These are phyloP conservation scores for Meandrusa payeni DNA, from an alignment of 2,888 invertebrate species.

Conservation along the genomic window DNA sequence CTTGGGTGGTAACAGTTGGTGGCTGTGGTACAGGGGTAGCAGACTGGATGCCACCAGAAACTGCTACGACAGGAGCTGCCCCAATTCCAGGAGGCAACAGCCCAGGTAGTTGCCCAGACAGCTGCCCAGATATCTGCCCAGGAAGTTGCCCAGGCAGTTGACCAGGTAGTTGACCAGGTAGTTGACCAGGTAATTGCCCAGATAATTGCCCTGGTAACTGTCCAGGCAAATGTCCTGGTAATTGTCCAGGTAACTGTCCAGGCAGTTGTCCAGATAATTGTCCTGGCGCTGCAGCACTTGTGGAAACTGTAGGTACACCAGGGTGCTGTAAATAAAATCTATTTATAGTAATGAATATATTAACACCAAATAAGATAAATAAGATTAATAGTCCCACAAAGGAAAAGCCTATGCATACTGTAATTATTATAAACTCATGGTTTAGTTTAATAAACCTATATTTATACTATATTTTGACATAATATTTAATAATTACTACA, in stretches of 20 bases:
- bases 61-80: slow-evolving; percentile 32
- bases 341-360: not conserved
- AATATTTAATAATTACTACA: too few species aligned
- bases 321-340: slow-evolving; percentile 48
- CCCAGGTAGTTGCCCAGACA: slow-evolving; percentile 40
- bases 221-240: slow-evolving; percentile 44
- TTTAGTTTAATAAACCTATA: too few species aligned
- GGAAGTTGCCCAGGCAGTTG: slow-evolving; percentile 44
- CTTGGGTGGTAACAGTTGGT: slow-evolving; percentile 52
- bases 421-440: too few species aligned
- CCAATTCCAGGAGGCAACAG: slow-evolving; percentile 50
- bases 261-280: slow-evolving; percentile 46
- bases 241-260: slow-evolving; percentile 42
- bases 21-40: slow-evolving; percentile 36
- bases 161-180: slow-evolving; percentile 30
- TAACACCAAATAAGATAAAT: too few species aligned
- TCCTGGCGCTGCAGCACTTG: slow-evolving; percentile 58
- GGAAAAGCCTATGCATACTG: too few species aligned
- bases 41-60: slow-evolving; percentile 32
- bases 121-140: slow-evolving; percentile 44
- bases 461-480: too few species aligned
- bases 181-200: slow-evolving; percentile 46
- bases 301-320: slow-evolving; percentile 67
- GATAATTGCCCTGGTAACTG: slow-evolving; percentile 34
- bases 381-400: too few species aligned